Evolutionary conservation across 2,113 vertebrate species (phyloP), one percentile per base, ranked within the genome.

Genomic region (Rhinogobius similis): DNA sequence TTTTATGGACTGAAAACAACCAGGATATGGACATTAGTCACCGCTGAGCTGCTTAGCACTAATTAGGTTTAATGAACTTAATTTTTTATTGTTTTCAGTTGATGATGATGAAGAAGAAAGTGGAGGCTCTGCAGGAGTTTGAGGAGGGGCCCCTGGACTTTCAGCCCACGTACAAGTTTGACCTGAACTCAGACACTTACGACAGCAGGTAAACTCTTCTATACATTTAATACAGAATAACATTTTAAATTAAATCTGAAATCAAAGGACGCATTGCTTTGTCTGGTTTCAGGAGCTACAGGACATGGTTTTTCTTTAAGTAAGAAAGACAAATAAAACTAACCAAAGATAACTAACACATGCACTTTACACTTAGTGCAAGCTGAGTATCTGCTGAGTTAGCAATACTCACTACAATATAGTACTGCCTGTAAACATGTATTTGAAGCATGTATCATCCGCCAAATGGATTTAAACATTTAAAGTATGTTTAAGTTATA

Each of bases 151-250:
- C 94, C 18, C 87, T 99, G 67, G 90, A 92, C 80, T 98, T 98
- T 82, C 95, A 94, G 9, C 98, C 97, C 63, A 98, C 96, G 1
- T 98, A 96, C 92, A 98, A 99, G 87, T 99, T 97, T 87, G 96
- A 99, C 85, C 85, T 91, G 43, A 88, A 95, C 89, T 96, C 96
- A 0, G 89, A 94, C 14, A 90, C 90, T 0, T 98, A 98, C 36
- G 97, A 98, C 83, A 96, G 94, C 89, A 98, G 96, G 89, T 89
- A 78, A 67, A 0, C 1, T 10, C 44, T 63, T 23, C 1, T 24
- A 13, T 13, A n/a, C 50, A 16, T 18, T 4, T 38, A 12, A n/a
- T 39, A 8, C 39, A 10, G 1, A 46, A 14, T 48, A 12, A n/a
- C 3, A n/a, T 4, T 27, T 36, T 52, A 18, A 1, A 38, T 20